Evolutionary conservation across 2,797 vertebrate species (phyloP).

Genomic region (Chromobotia macracanthus): DNA sequence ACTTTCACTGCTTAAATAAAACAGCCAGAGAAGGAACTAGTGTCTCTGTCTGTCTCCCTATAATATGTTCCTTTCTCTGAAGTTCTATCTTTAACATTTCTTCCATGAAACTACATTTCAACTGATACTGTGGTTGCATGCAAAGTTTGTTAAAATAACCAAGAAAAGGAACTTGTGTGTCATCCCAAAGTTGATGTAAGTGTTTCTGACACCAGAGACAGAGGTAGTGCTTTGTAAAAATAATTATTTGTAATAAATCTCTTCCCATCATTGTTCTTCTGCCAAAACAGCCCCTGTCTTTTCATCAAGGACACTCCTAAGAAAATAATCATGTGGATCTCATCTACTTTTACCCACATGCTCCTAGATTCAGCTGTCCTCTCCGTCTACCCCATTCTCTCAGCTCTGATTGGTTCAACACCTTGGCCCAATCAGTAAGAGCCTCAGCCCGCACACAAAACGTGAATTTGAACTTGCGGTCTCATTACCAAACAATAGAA

Average conservation of each 20-base stretch:
- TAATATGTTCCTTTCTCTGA: not conserved
- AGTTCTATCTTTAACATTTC: not conserved
- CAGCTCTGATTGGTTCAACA: slow-evolving; percentile 18
- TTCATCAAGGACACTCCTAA: slow-evolving; percentile 12
- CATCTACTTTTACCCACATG: slow-evolving; percentile 21
- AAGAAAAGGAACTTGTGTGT: slow-evolving; percentile 30
- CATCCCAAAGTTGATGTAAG: not conserved
- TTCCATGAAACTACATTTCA: slow-evolving; percentile 8
- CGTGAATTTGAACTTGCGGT: slow-evolving; percentile 39
- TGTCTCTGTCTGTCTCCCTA: slow-evolving; percentile 6
- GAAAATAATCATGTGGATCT: slow-evolving; percentile 40
- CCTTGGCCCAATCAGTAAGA: slow-evolving; percentile 3
- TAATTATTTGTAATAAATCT: slow-evolving; percentile 30
- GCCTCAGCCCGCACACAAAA: slow-evolving; percentile 12
- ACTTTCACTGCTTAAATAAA: slow-evolving; percentile 51
- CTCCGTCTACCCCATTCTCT: slow-evolving; percentile 8
- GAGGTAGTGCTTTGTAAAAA: slow-evolving; percentile 40
- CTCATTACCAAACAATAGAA: slow-evolving; percentile 59
- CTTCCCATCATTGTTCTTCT: slow-evolving; percentile 35
- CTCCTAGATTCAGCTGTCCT: slow-evolving; percentile 5
- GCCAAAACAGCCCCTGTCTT: slow-evolving; percentile 29
- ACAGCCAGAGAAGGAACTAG: slow-evolving; percentile 21
- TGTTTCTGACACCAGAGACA: slow-evolving; percentile 16
- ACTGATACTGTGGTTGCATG: slow-evolving; percentile 24
- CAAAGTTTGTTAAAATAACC: slow-evolving; percentile 43